Evolutionary conservation across 2,113 vertebrate species (phyloP).

Genomic region (Perccottus glenii): DNA sequence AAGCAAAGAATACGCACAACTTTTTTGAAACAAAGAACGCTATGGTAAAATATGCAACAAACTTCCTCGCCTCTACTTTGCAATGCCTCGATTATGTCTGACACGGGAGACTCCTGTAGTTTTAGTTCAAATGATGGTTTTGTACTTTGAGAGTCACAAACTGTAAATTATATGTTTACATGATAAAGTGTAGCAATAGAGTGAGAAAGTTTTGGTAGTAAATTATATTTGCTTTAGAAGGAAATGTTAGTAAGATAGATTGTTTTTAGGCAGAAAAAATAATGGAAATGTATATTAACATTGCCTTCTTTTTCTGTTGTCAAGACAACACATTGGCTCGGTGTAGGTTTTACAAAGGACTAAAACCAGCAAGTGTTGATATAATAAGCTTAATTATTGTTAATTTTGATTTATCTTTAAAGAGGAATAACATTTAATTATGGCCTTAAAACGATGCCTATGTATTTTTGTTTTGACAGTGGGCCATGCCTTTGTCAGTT

Average conservation of each 20-base stretch:
- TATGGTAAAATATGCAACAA: slow-evolving; percentile 46
- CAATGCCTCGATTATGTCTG: slow-evolving; percentile 10
- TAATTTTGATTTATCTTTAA: neutral
- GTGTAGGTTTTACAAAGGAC: slow-evolving; percentile 12
- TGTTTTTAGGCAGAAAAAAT: slow-evolving; percentile 1
- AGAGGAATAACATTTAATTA: neutral
- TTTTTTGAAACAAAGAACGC: neutral
- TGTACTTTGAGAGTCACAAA: slow-evolving; percentile 40
- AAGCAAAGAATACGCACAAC: neutral
- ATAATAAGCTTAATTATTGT: neutral
- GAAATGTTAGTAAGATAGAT: neutral
- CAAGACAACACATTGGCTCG: slow-evolving; percentile 21
- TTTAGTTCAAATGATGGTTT: slow-evolving; percentile 40
- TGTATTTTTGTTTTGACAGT: slow-evolving; percentile 31
- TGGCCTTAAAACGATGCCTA: slow-evolving; percentile 24
- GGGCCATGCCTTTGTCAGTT: slow-evolving; percentile 41
- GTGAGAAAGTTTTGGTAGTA: neutral
- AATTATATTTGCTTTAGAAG: slow-evolving; percentile 4
- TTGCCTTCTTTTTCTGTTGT: slow-evolving; percentile 39
- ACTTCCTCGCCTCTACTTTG: slow-evolving; percentile 22
- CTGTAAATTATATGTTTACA: slow-evolving; percentile 48
- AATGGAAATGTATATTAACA: slow-evolving; percentile 34
- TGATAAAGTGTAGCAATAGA: slow-evolving; percentile 16
- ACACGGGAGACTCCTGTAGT: slow-evolving; percentile 15
- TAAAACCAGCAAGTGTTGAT: slow-evolving; percentile 23